Conservation (phyloP, 2,888 invertebrate species). For the Icerya purchasi region DNA sequence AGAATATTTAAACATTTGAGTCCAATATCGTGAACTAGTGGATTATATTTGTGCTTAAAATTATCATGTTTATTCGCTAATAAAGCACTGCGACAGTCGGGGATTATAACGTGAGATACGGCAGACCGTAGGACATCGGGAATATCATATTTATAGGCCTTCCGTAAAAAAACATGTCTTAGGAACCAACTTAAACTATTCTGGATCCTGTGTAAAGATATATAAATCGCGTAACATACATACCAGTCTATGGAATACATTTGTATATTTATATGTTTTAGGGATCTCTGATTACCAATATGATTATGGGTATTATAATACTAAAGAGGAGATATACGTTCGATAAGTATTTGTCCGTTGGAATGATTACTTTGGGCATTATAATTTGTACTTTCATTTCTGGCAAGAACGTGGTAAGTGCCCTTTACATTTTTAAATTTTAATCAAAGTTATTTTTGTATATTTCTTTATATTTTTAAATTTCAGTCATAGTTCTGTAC, state of each 20-base stretch:
- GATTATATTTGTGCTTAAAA: too few relatives aligned
- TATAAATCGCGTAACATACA: too few relatives aligned
- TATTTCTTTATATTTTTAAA: not conserved
- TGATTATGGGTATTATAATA: slow-evolving; percentile 82
- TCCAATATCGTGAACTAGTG: too few relatives aligned
- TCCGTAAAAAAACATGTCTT: too few relatives aligned
- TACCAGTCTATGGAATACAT: not conserved
- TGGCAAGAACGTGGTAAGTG: slow-evolving; percentile 36
- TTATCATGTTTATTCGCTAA: too few relatives aligned
- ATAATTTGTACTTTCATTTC: slow-evolving; percentile 75
- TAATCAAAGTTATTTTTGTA: not conserved
- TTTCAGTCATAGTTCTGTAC: not conserved
- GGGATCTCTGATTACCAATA: slow-evolving; percentile 90
- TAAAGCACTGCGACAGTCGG: too few relatives aligned
- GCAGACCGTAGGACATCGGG: too few relatives aligned
- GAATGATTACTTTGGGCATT: slow-evolving; percentile 85
- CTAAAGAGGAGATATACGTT: slow-evolving; percentile 58
- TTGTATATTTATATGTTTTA: slow-evolving; percentile 23
- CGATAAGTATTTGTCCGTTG: slow-evolving; percentile 72
- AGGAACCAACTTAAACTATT: too few relatives aligned
- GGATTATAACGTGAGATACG: too few relatives aligned
- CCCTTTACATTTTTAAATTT: slow-evolving; percentile 20
- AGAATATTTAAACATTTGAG: too few relatives aligned
- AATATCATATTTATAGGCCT: too few relatives aligned
- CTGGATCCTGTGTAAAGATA: too few relatives aligned